These are phyloP conservation scores for Acleris cristana DNA, from an alignment of 2,888 invertebrate species.

Conservation along the genomic window DNA sequence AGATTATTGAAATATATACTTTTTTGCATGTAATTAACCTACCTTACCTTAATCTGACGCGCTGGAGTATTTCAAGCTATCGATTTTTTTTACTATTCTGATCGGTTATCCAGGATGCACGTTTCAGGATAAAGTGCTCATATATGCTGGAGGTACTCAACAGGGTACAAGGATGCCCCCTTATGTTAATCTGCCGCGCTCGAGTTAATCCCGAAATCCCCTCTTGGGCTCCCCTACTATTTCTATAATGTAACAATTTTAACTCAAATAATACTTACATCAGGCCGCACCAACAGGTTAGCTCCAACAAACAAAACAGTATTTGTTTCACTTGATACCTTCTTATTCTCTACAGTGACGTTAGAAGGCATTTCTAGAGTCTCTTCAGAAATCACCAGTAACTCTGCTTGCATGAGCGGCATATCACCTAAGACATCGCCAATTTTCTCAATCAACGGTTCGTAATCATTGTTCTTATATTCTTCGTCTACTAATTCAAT, in stretches of 20 bases:
- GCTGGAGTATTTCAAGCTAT: too few species aligned
- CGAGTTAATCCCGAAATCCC: too few species aligned
- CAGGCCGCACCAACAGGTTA: constrained; percentile 76
- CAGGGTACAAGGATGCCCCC: too few species aligned
- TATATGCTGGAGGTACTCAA: too few species aligned
- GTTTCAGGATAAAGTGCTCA: too few species aligned
- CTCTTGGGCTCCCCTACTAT: too few species aligned
- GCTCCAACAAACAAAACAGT: constrained; percentile 80
- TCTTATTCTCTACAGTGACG: constrained; percentile 85
- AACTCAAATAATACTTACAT: constrained; percentile 57
- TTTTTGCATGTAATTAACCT: too few species aligned
- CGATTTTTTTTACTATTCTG: too few species aligned
- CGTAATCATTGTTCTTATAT: constrained; percentile 73
- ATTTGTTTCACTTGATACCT: constrained; percentile 81
- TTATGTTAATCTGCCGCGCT: too few species aligned
- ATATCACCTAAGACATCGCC: constrained; percentile 86
- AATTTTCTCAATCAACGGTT: constrained; percentile 82
- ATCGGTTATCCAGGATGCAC: too few species aligned
- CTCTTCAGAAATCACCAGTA: constrained; percentile 82
- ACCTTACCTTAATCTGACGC: too few species aligned
- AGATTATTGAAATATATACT: too few species aligned
- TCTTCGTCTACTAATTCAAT: constrained; percentile 82
- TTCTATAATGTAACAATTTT: background rate
- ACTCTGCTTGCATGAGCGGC: constrained; percentile 87
- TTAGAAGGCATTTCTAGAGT: constrained; percentile 72